Base-by-base conservation (phyloP, 2,113 vertebrate species). In the Lophochroa leadbeateri region DNA sequence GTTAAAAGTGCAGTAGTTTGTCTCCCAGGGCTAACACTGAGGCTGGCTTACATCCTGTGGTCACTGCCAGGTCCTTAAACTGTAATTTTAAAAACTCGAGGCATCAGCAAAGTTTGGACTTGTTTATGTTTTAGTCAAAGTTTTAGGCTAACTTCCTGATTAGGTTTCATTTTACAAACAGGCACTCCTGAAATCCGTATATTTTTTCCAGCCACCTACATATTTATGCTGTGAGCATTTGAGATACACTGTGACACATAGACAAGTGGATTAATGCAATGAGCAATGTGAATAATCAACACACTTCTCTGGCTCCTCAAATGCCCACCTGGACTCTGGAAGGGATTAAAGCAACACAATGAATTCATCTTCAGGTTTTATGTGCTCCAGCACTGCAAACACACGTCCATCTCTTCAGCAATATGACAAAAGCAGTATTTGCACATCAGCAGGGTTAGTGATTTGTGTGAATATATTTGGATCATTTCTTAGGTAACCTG, bases 301-400 rank as follows among this genome's bases (percentile, higher is more conserved):
- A 87, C 41, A 19, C 70, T 94, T 89, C 39, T 91, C 91, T 93
- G 95, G 65, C 74, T 96, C 63, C 77, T 28, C 91, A 82, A 58
- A 92, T 87, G 49, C 78, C 86, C 96, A 96, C 91, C 92, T 97
- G 96, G 92, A 35, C 94, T 87, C 83, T 84, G 88, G 94, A 94
- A 94, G n/a, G 86, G 88, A 95, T 97, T 97, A 95, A 69, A 72
- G 49, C 16, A 94, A 91, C 71, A 89, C 88, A 89, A 77, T 80
- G 81, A 94, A 96, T 94, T 94, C 63, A 39, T 95, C 96, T 94
- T 92, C 70, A 63, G 86, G 91, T 91, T 96, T 96, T 96, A 95
- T 91, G 80, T 41, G 74, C 82, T 94, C 23, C 65, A 96, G 83
- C 70, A 74, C 52, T 94, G 86, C 86, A 92, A 95, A 96, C 96